These are phyloP conservation scores for Dryomyza anilis DNA, from an alignment of 2,888 invertebrate genomes.

Conservation along the genomic window DNA sequence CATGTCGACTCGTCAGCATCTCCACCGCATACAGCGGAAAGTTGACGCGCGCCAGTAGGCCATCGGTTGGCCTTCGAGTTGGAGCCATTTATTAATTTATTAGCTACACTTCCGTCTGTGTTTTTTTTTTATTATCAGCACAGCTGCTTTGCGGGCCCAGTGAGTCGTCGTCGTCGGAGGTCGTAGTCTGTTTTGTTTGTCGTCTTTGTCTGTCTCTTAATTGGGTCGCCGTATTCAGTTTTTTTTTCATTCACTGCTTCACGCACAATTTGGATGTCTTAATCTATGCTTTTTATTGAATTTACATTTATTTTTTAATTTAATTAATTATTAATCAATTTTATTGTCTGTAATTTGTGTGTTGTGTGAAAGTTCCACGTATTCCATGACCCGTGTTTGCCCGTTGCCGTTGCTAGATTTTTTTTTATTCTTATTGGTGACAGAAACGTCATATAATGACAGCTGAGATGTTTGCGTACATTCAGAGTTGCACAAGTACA, in stretches of 20 bases:
- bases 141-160: constrained; percentile 1
- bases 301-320: constrained; percentile 21
- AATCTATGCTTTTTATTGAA: constrained; percentile 30
- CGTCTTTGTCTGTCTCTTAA: constrained; percentile 10
- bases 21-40: constrained; percentile 92
- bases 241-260: not conserved
- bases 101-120: constrained; percentile 38
- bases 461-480: not conserved
- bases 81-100: constrained; percentile 64
- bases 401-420: constrained; percentile 5
- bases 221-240: constrained; percentile 17
- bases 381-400: constrained; percentile 30
- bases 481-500: not conserved
- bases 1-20: constrained; percentile 89
- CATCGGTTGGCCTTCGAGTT: constrained; percentile 68
- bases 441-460: too few species aligned
- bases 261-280: not conserved
- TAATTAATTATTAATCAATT: constrained; percentile 29
- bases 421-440: not conserved
- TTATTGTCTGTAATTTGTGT: constrained; percentile 26
- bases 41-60: constrained; percentile 84
- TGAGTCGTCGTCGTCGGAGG: not conserved
- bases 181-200: not conserved
- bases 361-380: constrained; percentile 47
- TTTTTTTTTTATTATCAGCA: constrained; percentile 17